Evolutionary conservation across 2,888 invertebrate species (phyloP).

Genomic region (Drosophila testacea): DNA sequence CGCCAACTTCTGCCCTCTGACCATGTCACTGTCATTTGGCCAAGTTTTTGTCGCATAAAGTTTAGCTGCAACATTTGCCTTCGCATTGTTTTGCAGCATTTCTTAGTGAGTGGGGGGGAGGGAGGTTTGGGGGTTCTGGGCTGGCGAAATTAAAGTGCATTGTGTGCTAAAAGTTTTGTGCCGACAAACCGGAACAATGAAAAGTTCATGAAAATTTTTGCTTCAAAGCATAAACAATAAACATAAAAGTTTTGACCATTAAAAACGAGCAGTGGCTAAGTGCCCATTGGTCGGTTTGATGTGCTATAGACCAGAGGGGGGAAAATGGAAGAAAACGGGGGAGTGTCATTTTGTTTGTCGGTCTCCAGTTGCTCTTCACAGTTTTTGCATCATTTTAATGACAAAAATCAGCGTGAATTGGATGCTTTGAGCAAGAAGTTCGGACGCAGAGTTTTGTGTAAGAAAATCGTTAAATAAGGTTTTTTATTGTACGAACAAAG

Average conservation of each 20-base stretch:
- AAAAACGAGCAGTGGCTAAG: constrained; percentile 74
- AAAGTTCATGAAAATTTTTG: constrained; percentile 81
- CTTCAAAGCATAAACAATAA: constrained; percentile 81
- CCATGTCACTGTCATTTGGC: constrained; percentile 70
- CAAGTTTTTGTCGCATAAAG: constrained; percentile 76
- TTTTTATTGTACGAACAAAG: constrained; percentile 19
- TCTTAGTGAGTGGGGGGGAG: constrained; percentile 16
- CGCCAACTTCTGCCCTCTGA: constrained; percentile 27
- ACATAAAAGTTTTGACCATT: constrained; percentile 79
- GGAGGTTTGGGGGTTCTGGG: not conserved
- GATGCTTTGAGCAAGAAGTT: constrained; percentile 61
- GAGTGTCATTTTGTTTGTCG: constrained; percentile 54
- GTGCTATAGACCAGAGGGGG: not conserved
- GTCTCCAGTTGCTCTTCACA: constrained; percentile 55
- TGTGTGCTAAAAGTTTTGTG: constrained; percentile 73
- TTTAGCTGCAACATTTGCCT: constrained; percentile 80
- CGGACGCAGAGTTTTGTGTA: constrained; percentile 22
- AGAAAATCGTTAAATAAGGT: constrained; percentile 30
- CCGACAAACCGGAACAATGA: constrained; percentile 80
- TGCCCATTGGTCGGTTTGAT: constrained; percentile 58
- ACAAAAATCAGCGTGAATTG: constrained; percentile 79
- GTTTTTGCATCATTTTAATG: constrained; percentile 69
- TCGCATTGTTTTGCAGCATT: constrained; percentile 68
- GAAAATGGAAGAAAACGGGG: not conserved
- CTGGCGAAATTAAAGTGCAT: constrained; percentile 76